These are phyloP conservation scores for Scylla paramamosain DNA, from an alignment of 1,140 invertebrate genomes.

Conservation along the genomic window DNA sequence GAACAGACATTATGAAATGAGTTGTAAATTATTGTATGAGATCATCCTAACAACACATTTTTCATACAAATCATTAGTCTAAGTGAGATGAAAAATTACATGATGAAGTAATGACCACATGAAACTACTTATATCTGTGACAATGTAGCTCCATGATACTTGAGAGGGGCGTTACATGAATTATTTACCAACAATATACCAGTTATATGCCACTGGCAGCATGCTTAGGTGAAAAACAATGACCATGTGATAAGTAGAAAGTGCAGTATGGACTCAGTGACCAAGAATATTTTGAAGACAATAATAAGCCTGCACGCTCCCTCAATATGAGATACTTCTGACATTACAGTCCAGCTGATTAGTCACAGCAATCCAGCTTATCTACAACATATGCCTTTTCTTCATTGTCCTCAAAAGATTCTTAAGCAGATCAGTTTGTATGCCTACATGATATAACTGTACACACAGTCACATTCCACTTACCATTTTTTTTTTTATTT, in stretches of 20 bases:
- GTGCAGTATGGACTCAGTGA: conserved; percentile 61
- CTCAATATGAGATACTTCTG: conserved; percentile 35
- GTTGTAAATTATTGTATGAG: conserved; percentile 67
- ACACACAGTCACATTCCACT: conserved; percentile 66
- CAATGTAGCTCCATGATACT: conserved; percentile 60
- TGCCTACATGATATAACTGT: conserved; percentile 68
- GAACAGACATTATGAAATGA: conserved; percentile 59
- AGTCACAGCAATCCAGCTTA: background rate
- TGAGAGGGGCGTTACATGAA: conserved; percentile 53
- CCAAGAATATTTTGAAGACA: conserved; percentile 52
- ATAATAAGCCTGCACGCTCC: conserved; percentile 27
- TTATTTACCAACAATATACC: conserved; percentile 63
- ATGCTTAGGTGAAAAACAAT: conserved; percentile 67
- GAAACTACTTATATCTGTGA: conserved; percentile 61
- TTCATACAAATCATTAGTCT: conserved; percentile 66
- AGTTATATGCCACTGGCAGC: conserved; percentile 69
- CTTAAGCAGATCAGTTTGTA: conserved; percentile 31
- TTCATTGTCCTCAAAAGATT: conserved; percentile 46
- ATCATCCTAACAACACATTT: conserved; percentile 62
- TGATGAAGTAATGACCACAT: conserved; percentile 59
- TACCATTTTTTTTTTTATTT: conserved; percentile 58
- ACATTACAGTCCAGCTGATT: background rate
- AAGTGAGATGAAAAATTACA: conserved; percentile 71
- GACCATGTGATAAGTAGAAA: conserved; percentile 61
- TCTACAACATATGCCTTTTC: conserved; percentile 25